Evolutionary conservation across 2,888 invertebrate species (phyloP).

Genomic region (Caenorhabditis wallacei): DNA sequence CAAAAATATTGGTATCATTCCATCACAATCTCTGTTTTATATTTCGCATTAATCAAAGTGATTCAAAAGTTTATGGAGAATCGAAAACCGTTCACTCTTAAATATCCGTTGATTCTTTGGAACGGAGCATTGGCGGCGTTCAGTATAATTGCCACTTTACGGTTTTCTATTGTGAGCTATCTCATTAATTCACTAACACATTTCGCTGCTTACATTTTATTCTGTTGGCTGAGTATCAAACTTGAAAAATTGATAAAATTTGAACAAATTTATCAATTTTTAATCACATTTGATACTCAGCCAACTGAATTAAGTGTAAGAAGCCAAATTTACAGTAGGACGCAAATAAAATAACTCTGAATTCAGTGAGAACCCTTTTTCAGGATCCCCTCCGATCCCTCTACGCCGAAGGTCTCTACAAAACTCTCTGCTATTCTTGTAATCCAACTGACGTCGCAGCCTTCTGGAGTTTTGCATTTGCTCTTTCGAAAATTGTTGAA

Average conservation of each 20-base stretch:
- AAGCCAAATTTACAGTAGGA: too few relatives aligned
- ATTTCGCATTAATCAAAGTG: constrained; percentile 72
- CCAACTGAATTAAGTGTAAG: too few relatives aligned
- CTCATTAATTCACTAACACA: too few relatives aligned
- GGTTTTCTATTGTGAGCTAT: constrained; percentile 79
- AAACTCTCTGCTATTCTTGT: constrained; percentile 79
- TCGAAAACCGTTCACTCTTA: constrained; percentile 84
- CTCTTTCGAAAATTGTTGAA: constrained; percentile 81
- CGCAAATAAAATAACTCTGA: too few relatives aligned
- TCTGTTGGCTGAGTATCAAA: too few relatives aligned
- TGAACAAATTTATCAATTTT: too few relatives aligned
- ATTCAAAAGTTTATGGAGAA: constrained; percentile 84
- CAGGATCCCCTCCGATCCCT: constrained; percentile 79
- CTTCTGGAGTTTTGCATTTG: constrained; percentile 80
- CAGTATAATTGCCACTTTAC: constrained; percentile 84
- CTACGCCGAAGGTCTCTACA: constrained; percentile 71
- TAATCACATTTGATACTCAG: too few relatives aligned
- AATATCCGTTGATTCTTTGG: constrained; percentile 84
- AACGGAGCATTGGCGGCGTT: constrained; percentile 84
- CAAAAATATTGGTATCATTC: constrained; percentile 87
- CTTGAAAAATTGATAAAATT: too few relatives aligned
- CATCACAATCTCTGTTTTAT: constrained; percentile 86
- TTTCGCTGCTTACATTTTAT: too few relatives aligned
- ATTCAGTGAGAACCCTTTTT: too few relatives aligned
- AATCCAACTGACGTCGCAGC: constrained; percentile 77